Evolutionary conservation across 1,140 invertebrate genomes (phyloP).

Genomic region (Anastatus disparis): DNA sequence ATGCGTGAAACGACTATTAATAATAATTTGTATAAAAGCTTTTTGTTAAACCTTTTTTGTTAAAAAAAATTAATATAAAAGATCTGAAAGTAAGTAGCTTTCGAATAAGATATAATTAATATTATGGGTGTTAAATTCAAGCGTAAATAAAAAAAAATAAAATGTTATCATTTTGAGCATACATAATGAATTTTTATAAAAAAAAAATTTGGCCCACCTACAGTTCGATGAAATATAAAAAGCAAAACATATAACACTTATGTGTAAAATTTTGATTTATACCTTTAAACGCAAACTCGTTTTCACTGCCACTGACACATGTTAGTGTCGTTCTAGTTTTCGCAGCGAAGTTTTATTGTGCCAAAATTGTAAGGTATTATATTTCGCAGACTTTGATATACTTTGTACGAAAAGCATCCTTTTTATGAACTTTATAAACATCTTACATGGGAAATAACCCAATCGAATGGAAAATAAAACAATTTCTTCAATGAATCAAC

Average conservation of each 20-base stretch:
- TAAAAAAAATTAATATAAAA: constrained; percentile 16
- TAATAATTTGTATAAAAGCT: constrained; percentile 18
- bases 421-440: background rate
- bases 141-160: background rate
- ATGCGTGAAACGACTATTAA: constrained; percentile 13
- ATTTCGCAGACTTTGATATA: constrained; percentile 19
- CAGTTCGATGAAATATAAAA: constrained; percentile 13
- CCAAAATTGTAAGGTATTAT: constrained; percentile 15
- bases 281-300: background rate
- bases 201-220: background rate
- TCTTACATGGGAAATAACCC: too few species aligned
- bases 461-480: too few species aligned
- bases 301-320: background rate
- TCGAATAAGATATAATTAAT: constrained; percentile 12
- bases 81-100: constrained; percentile 26
- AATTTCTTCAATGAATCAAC: too few species aligned
- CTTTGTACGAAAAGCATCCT: background rate
- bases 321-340: constrained; percentile 9
- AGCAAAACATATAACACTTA: background rate
- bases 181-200: background rate
- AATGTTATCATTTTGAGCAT: background rate
- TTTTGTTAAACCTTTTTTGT: constrained; percentile 13
- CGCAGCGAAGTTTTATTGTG: constrained; percentile 19
- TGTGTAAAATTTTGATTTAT: background rate
- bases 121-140: constrained; percentile 11